Percentiles rank a stretch among this genome's conserved stretches.
These are phyloP conservation scores for Arvicanthis niloticus DNA, from an alignment of 2,113 vertebrate species.

Conservation along the genomic window DNA sequence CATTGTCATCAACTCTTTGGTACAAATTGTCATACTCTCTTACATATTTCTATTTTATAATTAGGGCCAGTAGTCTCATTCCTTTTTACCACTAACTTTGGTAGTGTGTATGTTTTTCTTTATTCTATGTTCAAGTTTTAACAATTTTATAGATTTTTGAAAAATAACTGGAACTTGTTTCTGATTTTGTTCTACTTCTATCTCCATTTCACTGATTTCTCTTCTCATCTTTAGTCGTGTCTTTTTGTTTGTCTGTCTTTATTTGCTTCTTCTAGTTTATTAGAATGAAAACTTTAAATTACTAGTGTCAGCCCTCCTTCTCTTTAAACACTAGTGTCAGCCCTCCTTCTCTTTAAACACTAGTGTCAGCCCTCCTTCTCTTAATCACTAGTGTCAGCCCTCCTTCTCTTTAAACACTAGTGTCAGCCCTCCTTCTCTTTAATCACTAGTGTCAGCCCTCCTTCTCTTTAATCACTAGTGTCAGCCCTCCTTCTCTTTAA, in stretches of 20 bases:
- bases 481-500: too few species aligned
- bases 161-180: background rate
- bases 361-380: too few species aligned
- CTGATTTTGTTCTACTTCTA: conserved; percentile 14
- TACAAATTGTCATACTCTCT: background rate
- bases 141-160: background rate
- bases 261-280: background rate
- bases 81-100: background rate
- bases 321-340: background rate
- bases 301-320: background rate
- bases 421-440: too few species aligned
- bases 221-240: background rate
- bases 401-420: too few species aligned
- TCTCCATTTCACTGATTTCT: background rate
- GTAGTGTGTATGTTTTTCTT: background rate
- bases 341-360: background rate
- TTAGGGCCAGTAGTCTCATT: background rate
- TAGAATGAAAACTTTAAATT: background rate
- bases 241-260: background rate
- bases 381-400: too few species aligned
- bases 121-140: background rate
- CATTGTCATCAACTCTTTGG: background rate
- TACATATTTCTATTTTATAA: background rate
- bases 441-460: background rate
- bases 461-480: background rate